Evolutionary conservation across 2,797 vertebrate genomes (phyloP), one percentile per base, ranked within the genome.

Genomic region (Crocodylus rhombifer): DNA sequence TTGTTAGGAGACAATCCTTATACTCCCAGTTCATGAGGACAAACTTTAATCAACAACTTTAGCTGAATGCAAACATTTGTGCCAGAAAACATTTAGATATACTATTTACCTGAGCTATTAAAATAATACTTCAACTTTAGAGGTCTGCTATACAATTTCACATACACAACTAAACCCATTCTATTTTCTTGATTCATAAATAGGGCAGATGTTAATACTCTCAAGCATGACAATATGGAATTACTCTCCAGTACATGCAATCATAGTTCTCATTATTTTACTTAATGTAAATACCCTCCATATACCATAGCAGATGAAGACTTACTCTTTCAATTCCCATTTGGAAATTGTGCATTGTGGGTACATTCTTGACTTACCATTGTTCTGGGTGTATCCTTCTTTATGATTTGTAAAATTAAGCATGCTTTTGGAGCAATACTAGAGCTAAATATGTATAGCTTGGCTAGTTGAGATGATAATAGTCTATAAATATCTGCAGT

Each of bases 151-250:
- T 7, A 80, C 16, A 86, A 69, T 30, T 86, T 92, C 26, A 4
- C 25, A 18, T 84, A 18, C 76, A 75, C 9, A 82, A 20, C 76
- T 16, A 2, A 57, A 78, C n/a, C 5, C 12, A 80, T 87, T 86
- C 18, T 1, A 21, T 80, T 90, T 80, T 26, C 33, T 33, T 79
- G 61, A 82, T 90, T 84, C 78, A 73, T 80, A 95, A 85, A 91
- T 88, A 87, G 93, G 90, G 15, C 10, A 0, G 1, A 6, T 74
- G 10, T 33, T 92, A 51, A 74, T 74, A 2, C n/a, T 94, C 18
- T 87, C 58, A 69, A 30, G 56, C 79, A 64, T 76, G 76, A 82
- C 61, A 36, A 14, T 36, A 63, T 30, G 26, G 64, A 84, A 91
- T 80, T 90, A 4, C 2, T 85, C 13, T 93, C 80, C 63, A 33